A percentile compares a stretch with the other conserved stretches of the same genome.
Conservation (phyloP, 2,888 invertebrate genomes). For the Fragum sueziense region DNA sequence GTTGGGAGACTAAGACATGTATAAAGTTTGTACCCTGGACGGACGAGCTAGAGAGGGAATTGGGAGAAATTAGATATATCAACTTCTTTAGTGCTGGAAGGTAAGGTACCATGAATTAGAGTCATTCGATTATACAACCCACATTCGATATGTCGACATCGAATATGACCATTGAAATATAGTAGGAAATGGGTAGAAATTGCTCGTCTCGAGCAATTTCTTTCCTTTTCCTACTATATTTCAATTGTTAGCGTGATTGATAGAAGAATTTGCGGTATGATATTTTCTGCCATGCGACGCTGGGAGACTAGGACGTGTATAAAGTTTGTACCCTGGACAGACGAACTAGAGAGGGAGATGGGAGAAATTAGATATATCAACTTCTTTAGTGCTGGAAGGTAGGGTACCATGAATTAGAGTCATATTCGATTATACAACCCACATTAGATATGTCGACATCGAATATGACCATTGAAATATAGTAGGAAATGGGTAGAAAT, state of each 20-base stretch:
- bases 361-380: slow-evolving; percentile 50
- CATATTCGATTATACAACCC: too few relatives aligned
- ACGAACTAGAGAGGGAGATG: slow-evolving; percentile 24
- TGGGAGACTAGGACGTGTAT: slow-evolving; percentile 65
- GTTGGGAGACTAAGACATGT: slow-evolving; percentile 65
- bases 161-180: too few relatives aligned
- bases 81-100: slow-evolving; percentile 57
- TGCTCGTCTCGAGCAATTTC: too few relatives aligned
- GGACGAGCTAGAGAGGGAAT: slow-evolving; percentile 22
- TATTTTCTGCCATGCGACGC: slow-evolving; percentile 62
- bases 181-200: too few relatives aligned
- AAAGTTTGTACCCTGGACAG: slow-evolving; percentile 61
- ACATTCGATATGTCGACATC: too few relatives aligned
- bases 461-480: too few relatives aligned
- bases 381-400: slow-evolving; percentile 59
- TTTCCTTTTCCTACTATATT: background rate
- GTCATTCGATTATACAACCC: too few relatives aligned
- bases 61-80: slow-evolving; percentile 47
- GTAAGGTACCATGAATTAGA: slow-evolving; percentile 46
- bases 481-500: too few relatives aligned
- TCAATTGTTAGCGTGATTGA: too few relatives aligned
- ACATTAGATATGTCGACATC: too few relatives aligned
- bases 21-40: slow-evolving; percentile 63
- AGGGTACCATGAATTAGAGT: too few relatives aligned
- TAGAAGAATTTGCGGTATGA: too few relatives aligned